Conservation (phyloP, 1,140 invertebrate species). For the Phymorhynchus buccinoides region DNA sequence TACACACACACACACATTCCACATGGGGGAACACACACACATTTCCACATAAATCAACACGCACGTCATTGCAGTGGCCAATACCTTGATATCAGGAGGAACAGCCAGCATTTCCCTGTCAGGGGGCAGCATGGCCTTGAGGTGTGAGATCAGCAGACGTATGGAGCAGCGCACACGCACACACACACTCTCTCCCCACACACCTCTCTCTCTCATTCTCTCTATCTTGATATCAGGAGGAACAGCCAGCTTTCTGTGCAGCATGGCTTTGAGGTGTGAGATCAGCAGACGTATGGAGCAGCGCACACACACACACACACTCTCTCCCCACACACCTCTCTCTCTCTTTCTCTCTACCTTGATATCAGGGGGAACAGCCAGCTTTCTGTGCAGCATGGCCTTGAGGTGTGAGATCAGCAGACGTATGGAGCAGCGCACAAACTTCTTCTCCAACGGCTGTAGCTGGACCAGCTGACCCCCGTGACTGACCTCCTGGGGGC, state of each 20-base stretch:
- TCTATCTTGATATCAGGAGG: conserved; percentile 57
- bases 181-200: too few species aligned
- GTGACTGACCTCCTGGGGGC: conserved; percentile 43
- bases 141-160: conserved; percentile 61
- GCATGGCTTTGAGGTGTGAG: conserved; percentile 61
- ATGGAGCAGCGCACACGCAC: too few species aligned
- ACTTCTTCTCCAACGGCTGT: conserved; percentile 63
- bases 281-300: conserved; percentile 62
- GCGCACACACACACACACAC: too few species aligned
- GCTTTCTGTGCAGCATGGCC: conserved; percentile 59
- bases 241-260: conserved; percentile 59
- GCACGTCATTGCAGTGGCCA: too few species aligned
- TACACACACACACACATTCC: too few species aligned
- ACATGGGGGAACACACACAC: neutral
- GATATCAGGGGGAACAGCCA: conserved; percentile 53
- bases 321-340: too few species aligned
- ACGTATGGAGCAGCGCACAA: conserved; percentile 68
- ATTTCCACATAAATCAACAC: too few species aligned
- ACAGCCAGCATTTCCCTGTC: conserved; percentile 60
- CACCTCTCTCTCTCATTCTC: too few species aligned
- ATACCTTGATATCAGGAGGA: conserved; percentile 57
- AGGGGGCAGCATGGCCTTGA: conserved; percentile 61
- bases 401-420: conserved; percentile 65
- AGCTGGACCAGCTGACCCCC: conserved; percentile 44
- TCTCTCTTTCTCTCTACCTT: conserved; percentile 60